phyloP scores from a whole-genome alignment of 1,140 invertebrate genomes.

The Brachionus rotundiformis region DNA sequence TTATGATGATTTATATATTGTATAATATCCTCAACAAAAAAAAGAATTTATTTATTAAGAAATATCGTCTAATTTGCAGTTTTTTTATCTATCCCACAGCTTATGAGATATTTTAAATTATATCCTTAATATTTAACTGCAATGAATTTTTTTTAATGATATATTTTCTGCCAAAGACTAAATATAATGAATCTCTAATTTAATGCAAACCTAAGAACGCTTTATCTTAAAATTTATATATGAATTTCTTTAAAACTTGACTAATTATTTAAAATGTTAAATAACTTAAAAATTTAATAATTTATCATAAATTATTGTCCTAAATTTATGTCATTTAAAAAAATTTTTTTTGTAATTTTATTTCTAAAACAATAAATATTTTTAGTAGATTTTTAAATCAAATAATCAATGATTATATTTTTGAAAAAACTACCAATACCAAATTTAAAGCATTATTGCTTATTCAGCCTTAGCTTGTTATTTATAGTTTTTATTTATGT shows the following conservation, averaged over 20 bases:
- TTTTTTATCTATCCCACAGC: no score
- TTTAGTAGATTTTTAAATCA: neutral
- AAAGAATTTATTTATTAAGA: no score
- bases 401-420: slow-evolving; percentile 43
- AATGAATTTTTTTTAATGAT: no score
- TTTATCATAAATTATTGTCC: slow-evolving; percentile 12
- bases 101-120: no score
- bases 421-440: slow-evolving; percentile 46
- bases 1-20: no score
- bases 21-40: no score
- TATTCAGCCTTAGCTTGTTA: slow-evolving; percentile 41
- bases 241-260: neutral
- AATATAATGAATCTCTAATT: neutral
- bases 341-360: no score
- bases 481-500: slow-evolving; percentile 37
- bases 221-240: neutral
- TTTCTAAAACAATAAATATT: neutral
- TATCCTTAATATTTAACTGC: no score
- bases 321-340: neutral
- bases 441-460: slow-evolving; percentile 51
- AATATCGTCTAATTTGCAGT: no score
- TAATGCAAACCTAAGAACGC: slow-evolving; percentile 2
- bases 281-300: neutral
- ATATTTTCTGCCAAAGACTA: neutral
- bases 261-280: neutral